Evolutionary conservation across 2,797 vertebrate genomes (phyloP).

Genomic region (Varecia variegata): DNA sequence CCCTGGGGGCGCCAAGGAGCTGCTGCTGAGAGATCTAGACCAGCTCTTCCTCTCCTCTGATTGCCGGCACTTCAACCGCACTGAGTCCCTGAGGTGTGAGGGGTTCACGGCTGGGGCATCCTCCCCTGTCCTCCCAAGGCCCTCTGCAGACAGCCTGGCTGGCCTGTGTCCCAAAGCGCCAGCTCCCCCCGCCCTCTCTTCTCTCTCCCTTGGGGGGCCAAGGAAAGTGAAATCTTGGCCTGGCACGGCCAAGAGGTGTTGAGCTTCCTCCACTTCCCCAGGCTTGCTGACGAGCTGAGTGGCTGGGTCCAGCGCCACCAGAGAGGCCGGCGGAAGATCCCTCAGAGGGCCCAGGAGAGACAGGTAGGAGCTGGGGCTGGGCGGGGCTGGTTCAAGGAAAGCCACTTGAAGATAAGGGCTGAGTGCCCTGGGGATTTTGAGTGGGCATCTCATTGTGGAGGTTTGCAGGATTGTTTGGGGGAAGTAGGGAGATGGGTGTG

Average conservation of each 20-base stretch:
- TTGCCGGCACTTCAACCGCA: constrained; percentile 94
- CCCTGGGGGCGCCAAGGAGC: constrained; percentile 88
- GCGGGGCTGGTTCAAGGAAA: background rate
- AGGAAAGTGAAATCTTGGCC: background rate
- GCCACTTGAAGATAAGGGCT: background rate
- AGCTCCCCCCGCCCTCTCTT: background rate
- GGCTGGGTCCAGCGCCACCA: constrained; percentile 94
- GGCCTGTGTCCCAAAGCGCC: background rate
- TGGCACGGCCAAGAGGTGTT: background rate
- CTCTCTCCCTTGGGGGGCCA: background rate
- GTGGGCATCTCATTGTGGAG: background rate
- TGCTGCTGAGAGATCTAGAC: constrained; percentile 91
- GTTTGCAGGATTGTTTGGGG: background rate
- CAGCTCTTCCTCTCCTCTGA: constrained; percentile 90
- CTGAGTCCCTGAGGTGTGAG: constrained; percentile 91
- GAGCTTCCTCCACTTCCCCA: constrained; percentile 64
- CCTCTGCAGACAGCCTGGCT: background rate
- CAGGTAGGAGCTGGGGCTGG: constrained; percentile 66
- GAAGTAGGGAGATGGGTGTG: background rate
- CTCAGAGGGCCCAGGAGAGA: constrained; percentile 56
- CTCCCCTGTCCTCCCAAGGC: too few relatives aligned
- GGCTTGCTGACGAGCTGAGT: constrained; percentile 91
- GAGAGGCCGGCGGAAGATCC: constrained; percentile 90
- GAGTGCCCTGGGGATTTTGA: background rate
- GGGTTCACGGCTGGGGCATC: background rate